These are phyloP conservation scores for Rhincodon typus DNA, from an alignment of 2,797 vertebrate species.

Conservation along the genomic window DNA sequence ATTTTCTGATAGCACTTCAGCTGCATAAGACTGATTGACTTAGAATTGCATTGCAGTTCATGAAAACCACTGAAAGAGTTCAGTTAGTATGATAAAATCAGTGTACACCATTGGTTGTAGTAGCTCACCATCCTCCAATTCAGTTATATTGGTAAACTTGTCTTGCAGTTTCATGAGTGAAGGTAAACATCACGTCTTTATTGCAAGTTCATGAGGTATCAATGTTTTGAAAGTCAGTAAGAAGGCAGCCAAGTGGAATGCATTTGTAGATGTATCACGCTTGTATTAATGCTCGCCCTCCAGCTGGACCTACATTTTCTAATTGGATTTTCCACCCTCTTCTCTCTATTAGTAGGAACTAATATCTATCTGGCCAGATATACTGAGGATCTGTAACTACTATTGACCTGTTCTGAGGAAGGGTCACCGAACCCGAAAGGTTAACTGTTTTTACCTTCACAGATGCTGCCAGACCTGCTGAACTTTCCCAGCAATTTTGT, in stretches of 20 bases:
- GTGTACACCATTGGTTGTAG: neutral
- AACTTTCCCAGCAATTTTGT: too few relatives aligned
- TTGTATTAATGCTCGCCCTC: neutral
- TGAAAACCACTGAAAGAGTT: conserved; percentile 11
- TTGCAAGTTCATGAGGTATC: neutral
- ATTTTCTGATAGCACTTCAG: conserved; percentile 11
- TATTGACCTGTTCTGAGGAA: too few relatives aligned
- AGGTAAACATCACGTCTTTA: neutral
- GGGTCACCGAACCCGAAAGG: too few relatives aligned
- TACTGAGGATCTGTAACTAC: too few relatives aligned
- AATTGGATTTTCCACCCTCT: neutral
- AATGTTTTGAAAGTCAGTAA: neutral
- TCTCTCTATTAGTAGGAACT: neutral
- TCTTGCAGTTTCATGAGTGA: neutral
- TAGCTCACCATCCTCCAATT: neutral
- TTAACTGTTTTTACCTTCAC: too few relatives aligned
- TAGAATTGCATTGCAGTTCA: conserved; percentile 16
- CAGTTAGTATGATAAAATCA: neutral
- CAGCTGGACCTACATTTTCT: neutral
- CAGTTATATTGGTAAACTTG: neutral
- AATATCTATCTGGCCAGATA: neutral
- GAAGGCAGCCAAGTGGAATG: neutral
- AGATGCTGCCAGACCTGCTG: too few relatives aligned
- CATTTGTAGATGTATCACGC: neutral
- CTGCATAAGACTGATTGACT: neutral